Evolutionary conservation across 2,797 vertebrate genomes (phyloP).

Genomic region (Lycodopsis pacificus): DNA sequence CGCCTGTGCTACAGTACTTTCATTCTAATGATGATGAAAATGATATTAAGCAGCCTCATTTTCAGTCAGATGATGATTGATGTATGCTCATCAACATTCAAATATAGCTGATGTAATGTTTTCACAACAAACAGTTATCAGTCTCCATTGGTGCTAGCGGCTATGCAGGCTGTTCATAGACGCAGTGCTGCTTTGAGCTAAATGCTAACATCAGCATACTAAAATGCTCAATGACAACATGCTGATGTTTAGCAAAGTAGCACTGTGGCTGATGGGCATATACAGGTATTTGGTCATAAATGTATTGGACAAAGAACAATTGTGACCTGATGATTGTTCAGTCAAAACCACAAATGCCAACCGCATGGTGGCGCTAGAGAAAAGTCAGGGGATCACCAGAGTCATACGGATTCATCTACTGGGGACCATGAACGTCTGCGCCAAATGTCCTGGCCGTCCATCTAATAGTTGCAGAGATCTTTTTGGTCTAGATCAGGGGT

Average conservation of each 20-base stretch:
- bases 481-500: no score
- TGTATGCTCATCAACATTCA: not conserved
- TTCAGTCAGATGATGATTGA: not conserved
- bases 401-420: not conserved
- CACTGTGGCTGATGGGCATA: not conserved
- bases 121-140: not conserved
- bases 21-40: slow-evolving; percentile 20
- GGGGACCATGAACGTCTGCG: not conserved
- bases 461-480: not conserved
- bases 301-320: not conserved
- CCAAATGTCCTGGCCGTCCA: not conserved
- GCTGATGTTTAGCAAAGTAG: not conserved
- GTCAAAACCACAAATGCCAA: not conserved
- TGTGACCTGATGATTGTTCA: not conserved
- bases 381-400: not conserved
- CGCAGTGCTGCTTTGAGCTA: not conserved
- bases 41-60: slow-evolving; percentile 15
- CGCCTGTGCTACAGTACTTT: not conserved
- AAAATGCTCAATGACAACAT: not conserved
- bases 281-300: not conserved
- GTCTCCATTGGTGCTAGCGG: not conserved
- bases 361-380: not conserved
- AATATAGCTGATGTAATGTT: not conserved
- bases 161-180: not conserved
- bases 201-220: not conserved